Base-by-base conservation (phyloP, 2,888 invertebrate genomes). In the Diadegma fenestrale region DNA sequence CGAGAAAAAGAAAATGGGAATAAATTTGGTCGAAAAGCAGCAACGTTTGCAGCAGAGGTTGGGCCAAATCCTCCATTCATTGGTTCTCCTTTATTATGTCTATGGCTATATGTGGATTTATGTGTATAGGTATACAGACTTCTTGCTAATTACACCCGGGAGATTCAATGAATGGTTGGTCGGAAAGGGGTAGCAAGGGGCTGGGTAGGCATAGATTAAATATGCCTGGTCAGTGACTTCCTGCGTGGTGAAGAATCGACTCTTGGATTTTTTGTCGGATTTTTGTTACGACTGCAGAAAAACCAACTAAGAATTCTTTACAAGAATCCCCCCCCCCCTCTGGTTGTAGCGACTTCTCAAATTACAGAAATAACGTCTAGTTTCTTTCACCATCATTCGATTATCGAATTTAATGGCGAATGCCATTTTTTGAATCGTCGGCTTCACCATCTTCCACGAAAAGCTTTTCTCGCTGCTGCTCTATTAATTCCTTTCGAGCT, bases 11-110 rank as follows among this genome's bases (percentile, higher is more conserved):
- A 85, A 82, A 85, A 81, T 75, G 81, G 17, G 66, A 85, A 79
- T 80, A 82, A 82, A 76, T 85, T 85, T 80, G n/a, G 66, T 72
- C 26, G 69, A 75, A 76, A 69, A 79, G 63, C 81, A 82, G 81
- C 64, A 54, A 69, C 68, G 73, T 64, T 71, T 66, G 69, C 69
- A 69, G 83, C 69, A 22, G 69, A 30, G 79, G 54, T n/a, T 69
- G 41, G 41, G 41, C 41, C 33, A 45, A 79, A 79, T 79, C 66
- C 69, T 78, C 75, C 78, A 81, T 85, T 79, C 85, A 80, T 82
- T 72, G 79, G 71, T 58, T 79, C n/a, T 12, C 43, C 68, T 61
- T 48, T 30, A 68, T 78, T 68, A 58, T 69, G 43, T 54, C 51
- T 41, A 41, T 68, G 54, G 54, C 26, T 54, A 77, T 54, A 77